phyloP scores from a whole-genome alignment of 2,113 vertebrate species.

The Psettodes erumei region DNA sequence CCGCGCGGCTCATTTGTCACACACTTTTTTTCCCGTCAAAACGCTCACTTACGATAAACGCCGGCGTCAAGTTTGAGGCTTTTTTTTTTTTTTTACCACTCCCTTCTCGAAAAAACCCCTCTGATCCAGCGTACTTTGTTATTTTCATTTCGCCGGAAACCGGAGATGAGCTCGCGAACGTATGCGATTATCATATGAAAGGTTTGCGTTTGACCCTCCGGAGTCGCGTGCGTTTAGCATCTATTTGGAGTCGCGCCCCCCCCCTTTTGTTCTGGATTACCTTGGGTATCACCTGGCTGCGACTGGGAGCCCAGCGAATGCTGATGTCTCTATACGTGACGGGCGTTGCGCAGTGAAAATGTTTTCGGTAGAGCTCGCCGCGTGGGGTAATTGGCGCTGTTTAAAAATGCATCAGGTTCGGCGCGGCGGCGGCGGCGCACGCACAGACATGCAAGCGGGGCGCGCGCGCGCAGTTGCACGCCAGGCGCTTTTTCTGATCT shows the following conservation, averaged over 20 bases:
- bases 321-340: constrained; percentile 81
- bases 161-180: constrained; percentile 53
- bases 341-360: constrained; percentile 85
- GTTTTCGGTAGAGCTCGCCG: constrained; percentile 80
- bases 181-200: constrained; percentile 75
- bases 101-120: constrained; percentile 21
- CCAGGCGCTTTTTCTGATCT: constrained; percentile 81
- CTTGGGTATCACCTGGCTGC: constrained; percentile 71
- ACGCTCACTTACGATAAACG: neutral
- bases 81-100: neutral
- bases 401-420: constrained; percentile 84
- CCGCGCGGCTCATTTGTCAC: neutral
- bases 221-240: constrained; percentile 74
- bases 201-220: constrained; percentile 70
- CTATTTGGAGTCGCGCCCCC: constrained; percentile 61
- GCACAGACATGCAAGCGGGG: constrained; percentile 8
- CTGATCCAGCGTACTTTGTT: constrained; percentile 12
- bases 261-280: constrained; percentile 66
- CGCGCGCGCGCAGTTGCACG: constrained; percentile 48
- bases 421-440: constrained; percentile 47
- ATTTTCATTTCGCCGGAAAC: constrained; percentile 49
- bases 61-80: neutral
- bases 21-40: constrained; percentile 12
- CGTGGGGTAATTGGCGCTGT: constrained; percentile 84
- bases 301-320: constrained; percentile 80